Base-by-base conservation (phyloP, 2,888 invertebrate species). In the Scrobipalpa costella region DNA sequence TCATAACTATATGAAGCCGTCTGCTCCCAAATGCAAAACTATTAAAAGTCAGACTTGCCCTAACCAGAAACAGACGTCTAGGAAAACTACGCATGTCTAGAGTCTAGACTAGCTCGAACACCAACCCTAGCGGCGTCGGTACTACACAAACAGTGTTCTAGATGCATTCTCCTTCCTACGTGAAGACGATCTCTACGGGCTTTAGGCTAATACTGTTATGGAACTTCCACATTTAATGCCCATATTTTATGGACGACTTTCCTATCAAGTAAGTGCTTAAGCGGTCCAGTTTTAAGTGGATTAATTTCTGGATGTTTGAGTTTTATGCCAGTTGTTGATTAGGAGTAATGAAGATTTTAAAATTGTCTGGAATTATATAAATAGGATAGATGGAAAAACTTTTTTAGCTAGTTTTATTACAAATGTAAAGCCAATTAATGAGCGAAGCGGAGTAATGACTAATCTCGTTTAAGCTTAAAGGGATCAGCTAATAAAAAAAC, bases 121-220 rank as follows among this genome's bases (percentile, higher is more conserved):
- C 9, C 63, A 50, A 27, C 59, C 59, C 59, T 59, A 59, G 19
- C 19, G 15, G 6, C 27, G 36, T 76, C 76, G 79, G 73, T 76
- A 74, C 73, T 75, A 78, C 77, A 79, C 83, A 85, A 84, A 85
- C 84, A 86, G 76, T 81, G 80, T 80, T 81, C 83, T 77, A 77
- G 77, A 79, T 82, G 81, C 81, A 82, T 80, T 78, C 75, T 73
- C 66, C 68, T 68, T 67, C 66, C 68, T 69, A 68, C 68, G 70
- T 70, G 70, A 67, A 63, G 69, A 67, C 68, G 62, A 69, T 72
- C 74, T 74, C 77, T 57, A 70, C 70, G 72, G 80, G 70, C 65
- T 73, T 65, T 66, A 67, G 72, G 73, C 78, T 81, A 78, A 80
- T 82, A 76, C 75, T 75, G 78, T 79, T 67, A 69, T 61, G 52